Conservation (phyloP, 2,797 vertebrate genomes). For the Gadopsis marmoratus region DNA sequence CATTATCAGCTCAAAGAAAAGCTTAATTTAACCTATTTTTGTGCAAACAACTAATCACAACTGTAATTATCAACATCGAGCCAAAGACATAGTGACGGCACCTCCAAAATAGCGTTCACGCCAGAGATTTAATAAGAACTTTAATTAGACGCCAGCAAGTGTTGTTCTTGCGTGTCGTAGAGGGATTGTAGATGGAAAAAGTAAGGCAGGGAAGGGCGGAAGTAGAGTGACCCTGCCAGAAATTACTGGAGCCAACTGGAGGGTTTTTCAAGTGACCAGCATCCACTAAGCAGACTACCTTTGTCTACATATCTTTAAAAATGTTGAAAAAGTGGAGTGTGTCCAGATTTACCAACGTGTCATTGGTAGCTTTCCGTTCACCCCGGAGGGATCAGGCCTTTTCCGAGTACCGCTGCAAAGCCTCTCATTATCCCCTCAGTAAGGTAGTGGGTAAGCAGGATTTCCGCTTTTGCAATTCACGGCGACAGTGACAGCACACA, state of each 20-base stretch:
- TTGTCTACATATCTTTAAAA: slow-evolving; percentile 32
- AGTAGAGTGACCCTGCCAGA: slow-evolving; percentile 19
- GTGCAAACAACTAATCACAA: neutral
- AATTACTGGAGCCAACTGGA: neutral
- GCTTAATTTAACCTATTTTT: neutral
- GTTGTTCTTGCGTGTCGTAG: neutral
- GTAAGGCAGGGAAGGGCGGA: neutral
- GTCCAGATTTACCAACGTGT: slow-evolving; percentile 45
- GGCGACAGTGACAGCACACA: slow-evolving; percentile 69
- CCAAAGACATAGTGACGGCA: neutral
- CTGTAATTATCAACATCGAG: neutral
- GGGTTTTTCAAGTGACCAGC: slow-evolving; percentile 31
- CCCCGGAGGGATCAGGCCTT: slow-evolving; percentile 60
- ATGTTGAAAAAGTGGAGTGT: slow-evolving; percentile 25
- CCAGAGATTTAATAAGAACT: neutral
- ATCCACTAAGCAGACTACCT: slow-evolving; percentile 12
- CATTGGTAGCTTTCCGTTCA: slow-evolving; percentile 71
- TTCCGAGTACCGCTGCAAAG: slow-evolving; percentile 71
- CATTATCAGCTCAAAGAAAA: neutral
- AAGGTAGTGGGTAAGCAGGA: slow-evolving; percentile 86
- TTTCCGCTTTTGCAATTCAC: slow-evolving; percentile 84
- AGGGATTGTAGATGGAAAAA: slow-evolving; percentile 14
- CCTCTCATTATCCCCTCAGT: slow-evolving; percentile 76
- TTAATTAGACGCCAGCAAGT: slow-evolving; percentile 5
- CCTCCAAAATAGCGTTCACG: neutral